Conservation (phyloP, 2,113 vertebrate genomes). For the Megaceryle maxima region DNA sequence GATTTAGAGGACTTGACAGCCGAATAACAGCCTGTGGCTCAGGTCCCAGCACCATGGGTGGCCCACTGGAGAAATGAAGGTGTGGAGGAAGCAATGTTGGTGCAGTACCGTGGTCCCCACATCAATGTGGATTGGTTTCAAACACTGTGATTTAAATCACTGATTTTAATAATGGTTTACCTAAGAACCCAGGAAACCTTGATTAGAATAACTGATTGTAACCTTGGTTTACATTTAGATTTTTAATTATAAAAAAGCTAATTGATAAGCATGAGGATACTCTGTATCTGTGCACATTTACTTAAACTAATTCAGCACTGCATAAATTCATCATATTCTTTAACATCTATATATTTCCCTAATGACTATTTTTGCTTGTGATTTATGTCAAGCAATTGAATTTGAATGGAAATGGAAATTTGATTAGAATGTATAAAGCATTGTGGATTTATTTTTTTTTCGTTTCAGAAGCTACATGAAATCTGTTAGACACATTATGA, state of each 20-base stretch:
- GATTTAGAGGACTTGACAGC: neutral
- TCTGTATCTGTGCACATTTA: neutral
- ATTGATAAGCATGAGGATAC: neutral
- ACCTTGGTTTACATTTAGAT: neutral
- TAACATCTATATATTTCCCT: neutral
- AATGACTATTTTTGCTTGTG: neutral
- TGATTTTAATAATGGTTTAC: neutral
- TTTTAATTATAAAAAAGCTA: conserved; percentile 20
- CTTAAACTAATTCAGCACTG: neutral
- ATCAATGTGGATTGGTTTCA: neutral
- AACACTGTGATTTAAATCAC: neutral
- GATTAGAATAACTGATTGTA: conserved; percentile 1
- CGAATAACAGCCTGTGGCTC: too few relatives aligned
- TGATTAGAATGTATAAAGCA: neutral
- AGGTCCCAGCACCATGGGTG: too few relatives aligned
- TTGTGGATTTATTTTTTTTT: neutral
- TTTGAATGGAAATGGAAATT: neutral
- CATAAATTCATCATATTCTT: neutral
- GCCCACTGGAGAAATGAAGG: too few relatives aligned
- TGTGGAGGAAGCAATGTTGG: too few relatives aligned
- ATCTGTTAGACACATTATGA: neutral
- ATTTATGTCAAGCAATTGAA: neutral
- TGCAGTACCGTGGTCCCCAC: too few relatives aligned
- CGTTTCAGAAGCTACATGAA: neutral
- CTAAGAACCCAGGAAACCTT: neutral